phyloP scores from a whole-genome alignment of 2,888 invertebrate species.

The Hanleya hanleyi region DNA sequence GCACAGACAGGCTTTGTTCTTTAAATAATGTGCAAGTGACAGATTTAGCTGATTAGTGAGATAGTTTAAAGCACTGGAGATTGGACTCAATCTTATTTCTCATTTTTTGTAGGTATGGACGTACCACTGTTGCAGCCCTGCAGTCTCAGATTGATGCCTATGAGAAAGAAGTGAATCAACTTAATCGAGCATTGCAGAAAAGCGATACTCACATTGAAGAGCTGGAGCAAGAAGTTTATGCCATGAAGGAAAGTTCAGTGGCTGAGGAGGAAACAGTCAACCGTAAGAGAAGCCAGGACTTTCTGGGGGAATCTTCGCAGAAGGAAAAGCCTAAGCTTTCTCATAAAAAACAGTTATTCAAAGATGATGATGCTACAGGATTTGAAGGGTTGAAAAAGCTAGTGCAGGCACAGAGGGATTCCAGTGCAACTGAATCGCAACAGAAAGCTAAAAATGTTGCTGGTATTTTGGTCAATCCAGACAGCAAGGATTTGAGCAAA shows the following conservation, averaged over 20 bases:
- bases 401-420: no score
- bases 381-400: no score
- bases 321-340: not conserved
- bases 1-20: no score
- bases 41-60: no score
- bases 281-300: no score
- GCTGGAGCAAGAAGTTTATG: constrained; percentile 56
- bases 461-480: not conserved
- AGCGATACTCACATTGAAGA: constrained; percentile 69
- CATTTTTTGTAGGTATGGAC: constrained; percentile 63
- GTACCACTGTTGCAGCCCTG: constrained; percentile 66
- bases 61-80: no score
- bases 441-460: not conserved
- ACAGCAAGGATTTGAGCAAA: not conserved
- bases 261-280: no score
- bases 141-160: constrained; percentile 63
- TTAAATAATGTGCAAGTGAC: no score
- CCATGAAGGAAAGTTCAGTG: not conserved
- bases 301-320: no score
- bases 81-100: no score
- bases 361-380: not conserved
- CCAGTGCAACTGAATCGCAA: no score
- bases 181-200: constrained; percentile 66
- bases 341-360: not conserved
- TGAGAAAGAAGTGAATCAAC: constrained; percentile 63